Conservation (phyloP, 35 echinoderm and acorn worm species). For the Amphiura filiformis region DNA sequence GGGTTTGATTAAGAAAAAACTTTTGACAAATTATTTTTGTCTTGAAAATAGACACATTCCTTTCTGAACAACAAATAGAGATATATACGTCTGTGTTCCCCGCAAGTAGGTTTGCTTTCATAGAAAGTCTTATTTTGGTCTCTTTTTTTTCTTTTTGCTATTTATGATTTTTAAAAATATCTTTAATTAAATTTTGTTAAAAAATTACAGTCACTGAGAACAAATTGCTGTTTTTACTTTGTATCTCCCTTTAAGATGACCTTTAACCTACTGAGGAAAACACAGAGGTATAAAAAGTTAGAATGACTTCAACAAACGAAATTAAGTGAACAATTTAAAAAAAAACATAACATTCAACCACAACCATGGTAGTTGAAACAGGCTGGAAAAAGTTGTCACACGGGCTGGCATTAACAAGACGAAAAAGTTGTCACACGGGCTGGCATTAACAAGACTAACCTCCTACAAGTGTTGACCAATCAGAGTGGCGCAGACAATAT, state of each 20-base stretch:
- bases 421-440: not conserved
- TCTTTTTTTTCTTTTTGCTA: too few species aligned
- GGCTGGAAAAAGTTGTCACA: not conserved
- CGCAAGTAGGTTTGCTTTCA: not conserved
- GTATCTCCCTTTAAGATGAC: not conserved
- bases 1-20: too few species aligned
- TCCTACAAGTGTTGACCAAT: slow-evolving; percentile 4
- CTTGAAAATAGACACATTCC: not conserved
- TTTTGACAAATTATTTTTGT: too few species aligned
- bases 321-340: not conserved
- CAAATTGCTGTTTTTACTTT: not conserved
- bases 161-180: too few species aligned
- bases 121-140: too few species aligned
- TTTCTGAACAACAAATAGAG: slow-evolving; percentile 1
- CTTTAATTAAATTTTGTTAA: too few species aligned
- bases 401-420: slow-evolving; percentile 4
- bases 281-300: not conserved
- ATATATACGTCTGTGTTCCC: not conserved
- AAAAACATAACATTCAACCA: not conserved
- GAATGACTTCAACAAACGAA: not conserved
- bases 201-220: not conserved
- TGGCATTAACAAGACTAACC: slow-evolving; percentile 6
- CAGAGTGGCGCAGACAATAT: not conserved
- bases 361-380: not conserved
- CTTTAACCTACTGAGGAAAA: not conserved